These are phyloP conservation scores for Raillietiella orientalis DNA, from an alignment of 2,888 invertebrate species.

Conservation along the genomic window DNA sequence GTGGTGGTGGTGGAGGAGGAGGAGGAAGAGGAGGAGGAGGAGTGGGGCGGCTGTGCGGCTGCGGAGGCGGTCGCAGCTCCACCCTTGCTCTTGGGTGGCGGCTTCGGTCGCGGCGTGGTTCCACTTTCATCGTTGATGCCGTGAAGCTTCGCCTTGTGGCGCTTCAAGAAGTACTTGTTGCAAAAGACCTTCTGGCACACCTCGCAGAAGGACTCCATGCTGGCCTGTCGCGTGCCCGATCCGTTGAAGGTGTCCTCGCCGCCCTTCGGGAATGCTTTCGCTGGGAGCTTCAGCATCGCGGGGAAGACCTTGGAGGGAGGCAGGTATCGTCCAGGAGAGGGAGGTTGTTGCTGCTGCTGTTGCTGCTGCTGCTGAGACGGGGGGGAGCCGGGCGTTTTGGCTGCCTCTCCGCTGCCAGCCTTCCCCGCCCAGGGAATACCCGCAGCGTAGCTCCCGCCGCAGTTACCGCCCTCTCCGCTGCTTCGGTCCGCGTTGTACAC, in stretches of 20 bases:
- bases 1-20: not conserved
- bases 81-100: not conserved
- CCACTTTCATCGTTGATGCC: constrained; percentile 14
- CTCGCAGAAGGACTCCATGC: constrained; percentile 22
- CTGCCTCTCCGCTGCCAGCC: constrained; percentile 5
- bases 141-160: constrained; percentile 31
- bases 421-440: too few species aligned
- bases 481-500: constrained; percentile 29
- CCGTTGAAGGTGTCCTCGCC: not conserved
- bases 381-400: constrained; percentile 5
- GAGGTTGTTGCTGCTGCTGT: constrained; percentile 5
- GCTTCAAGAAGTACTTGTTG: constrained; percentile 31
- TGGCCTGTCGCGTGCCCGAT: constrained; percentile 7
- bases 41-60: too few species aligned
- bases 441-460: constrained; percentile 5
- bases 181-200: constrained; percentile 36
- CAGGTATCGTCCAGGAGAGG: constrained; percentile 1
- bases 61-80: not conserved
- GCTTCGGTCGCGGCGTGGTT: constrained; percentile 3
- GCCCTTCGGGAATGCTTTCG: not conserved
- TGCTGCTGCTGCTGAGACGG: constrained; percentile 4
- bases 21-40: too few species aligned
- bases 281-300: constrained; percentile 2
- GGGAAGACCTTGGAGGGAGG: constrained; percentile 4
- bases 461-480: constrained; percentile 7